phyloP scores from a whole-genome alignment of 1,140 invertebrate genomes.

The Phymastichus coffea region DNA sequence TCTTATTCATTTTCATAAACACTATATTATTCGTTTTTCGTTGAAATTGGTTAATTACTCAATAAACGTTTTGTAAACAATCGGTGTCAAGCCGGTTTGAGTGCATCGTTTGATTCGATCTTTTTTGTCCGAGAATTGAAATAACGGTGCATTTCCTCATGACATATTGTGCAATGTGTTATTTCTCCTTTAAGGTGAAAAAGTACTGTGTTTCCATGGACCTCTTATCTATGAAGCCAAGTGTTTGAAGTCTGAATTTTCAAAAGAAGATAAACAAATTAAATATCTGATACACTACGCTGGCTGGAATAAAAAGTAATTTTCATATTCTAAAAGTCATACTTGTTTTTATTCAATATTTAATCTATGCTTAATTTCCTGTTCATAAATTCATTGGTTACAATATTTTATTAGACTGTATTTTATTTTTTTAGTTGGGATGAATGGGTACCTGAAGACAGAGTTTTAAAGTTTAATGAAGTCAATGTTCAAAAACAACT shows the following conservation, averaged over 20 bases:
- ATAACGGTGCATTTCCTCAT: no score
- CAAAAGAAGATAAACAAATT: slow-evolving; percentile 82
- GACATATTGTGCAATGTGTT: no score
- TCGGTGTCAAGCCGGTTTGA: neutral
- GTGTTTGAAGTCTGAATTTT: slow-evolving; percentile 80
- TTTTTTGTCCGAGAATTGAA: no score
- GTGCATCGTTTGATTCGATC: neutral
- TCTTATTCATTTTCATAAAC: no score
- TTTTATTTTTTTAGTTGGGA: slow-evolving; percentile 80
- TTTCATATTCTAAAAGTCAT: neutral
- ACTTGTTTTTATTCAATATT: slow-evolving; percentile 3
- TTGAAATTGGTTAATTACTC: no score
- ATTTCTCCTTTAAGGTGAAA: slow-evolving; percentile 68
- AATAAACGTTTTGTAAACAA: neutral
- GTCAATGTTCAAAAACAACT: slow-evolving; percentile 87
- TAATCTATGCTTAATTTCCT: slow-evolving; percentile 7
- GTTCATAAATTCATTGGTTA: neutral
- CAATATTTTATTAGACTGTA: neutral
- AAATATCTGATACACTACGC: slow-evolving; percentile 96
- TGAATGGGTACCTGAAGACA: slow-evolving; percentile 93
- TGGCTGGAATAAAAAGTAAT: slow-evolving; percentile 96
- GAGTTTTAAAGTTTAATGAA: slow-evolving; percentile 92
- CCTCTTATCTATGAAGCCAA: slow-evolving; percentile 95
- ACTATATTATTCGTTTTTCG: no score
- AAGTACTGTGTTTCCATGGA: slow-evolving; percentile 94